Base-by-base conservation (phyloP, 2,797 vertebrate genomes). In the Tapera naevia region DNA sequence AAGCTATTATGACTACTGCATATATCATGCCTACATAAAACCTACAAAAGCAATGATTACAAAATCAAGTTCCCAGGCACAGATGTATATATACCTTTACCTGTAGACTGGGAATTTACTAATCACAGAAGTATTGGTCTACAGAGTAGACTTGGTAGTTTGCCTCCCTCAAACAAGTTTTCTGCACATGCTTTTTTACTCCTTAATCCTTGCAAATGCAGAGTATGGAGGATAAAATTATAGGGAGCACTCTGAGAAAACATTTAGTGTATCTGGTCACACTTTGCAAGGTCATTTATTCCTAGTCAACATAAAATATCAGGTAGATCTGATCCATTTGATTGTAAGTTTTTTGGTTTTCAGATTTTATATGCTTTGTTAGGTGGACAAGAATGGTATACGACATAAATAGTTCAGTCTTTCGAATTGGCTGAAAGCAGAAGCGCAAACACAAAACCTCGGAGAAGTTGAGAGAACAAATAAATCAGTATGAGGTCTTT, bases 401-500 rank as follows among this genome's bases (percentile, higher is more conserved):
- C 1, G 2, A n/a, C 46, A 75, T n/a, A 50, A 81, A 64, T 67
- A 54, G 17, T 54, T 62, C 46, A 27, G 35, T 37, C 37, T 80
- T 84, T 57, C 41, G 32, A 86, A 41, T 4, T 16, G n/a, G 10
- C 30, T 82, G 43, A 32, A 32, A 93, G 33, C 24, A 80, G 61
- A 92, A 32, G 75, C 17, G 48, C 61, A 92, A 76, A 94, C 51
- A 71, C 37, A 48, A 66, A 76, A 88, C 57, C 57, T 33, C 69
- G 50, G 56, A 90, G 92, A 70, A 91, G 79, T 28, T 88, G 79
- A 97, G 87, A 96, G 64, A 88, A 97, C 74, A 96, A 96, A 97
- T 91, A 96, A 97, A 96, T 96, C 91, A 94, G 70, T 76, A 32
- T 56, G 73, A 97, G 85, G 91, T 41, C 66, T 92, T 95, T 96